phyloP scores from a whole-genome alignment of 2,113 vertebrate species.

The Oncorhynchus kisutch region DNA sequence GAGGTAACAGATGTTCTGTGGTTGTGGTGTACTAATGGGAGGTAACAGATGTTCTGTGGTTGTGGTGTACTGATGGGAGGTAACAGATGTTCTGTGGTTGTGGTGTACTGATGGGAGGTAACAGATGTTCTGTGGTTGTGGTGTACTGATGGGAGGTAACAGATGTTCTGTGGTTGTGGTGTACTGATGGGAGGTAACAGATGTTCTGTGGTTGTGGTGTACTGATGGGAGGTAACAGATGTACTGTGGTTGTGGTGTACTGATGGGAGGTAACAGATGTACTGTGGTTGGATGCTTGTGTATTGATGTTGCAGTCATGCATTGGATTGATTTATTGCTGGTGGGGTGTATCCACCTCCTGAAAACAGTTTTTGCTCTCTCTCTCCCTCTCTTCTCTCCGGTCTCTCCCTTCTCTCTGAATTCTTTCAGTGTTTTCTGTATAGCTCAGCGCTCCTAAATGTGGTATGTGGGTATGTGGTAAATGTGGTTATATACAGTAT shows the following conservation, averaged over 20 bases:
- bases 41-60: too few species aligned
- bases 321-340: background rate
- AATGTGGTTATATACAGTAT: too few species aligned
- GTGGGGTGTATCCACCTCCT: background rate
- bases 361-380: background rate
- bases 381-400: background rate
- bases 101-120: too few species aligned
- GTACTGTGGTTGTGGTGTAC: too few species aligned
- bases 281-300: background rate
- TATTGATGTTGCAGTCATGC: background rate
- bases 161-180: background rate
- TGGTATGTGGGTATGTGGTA: too few species aligned
- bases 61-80: background rate
- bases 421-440: conserved; percentile 18
- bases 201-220: too few species aligned
- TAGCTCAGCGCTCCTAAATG: conserved; percentile 42
- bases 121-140: too few species aligned
- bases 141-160: too few species aligned
- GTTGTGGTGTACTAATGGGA: too few species aligned
- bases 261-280: too few species aligned
- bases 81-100: background rate
- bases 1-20: too few species aligned
- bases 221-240: too few species aligned
- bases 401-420: conserved; percentile 4
- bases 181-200: background rate